Percentiles rank a stretch among this genome's conserved stretches.
Conservation (phyloP, 2,113 vertebrate genomes). For the Rattus rattus region DNA sequence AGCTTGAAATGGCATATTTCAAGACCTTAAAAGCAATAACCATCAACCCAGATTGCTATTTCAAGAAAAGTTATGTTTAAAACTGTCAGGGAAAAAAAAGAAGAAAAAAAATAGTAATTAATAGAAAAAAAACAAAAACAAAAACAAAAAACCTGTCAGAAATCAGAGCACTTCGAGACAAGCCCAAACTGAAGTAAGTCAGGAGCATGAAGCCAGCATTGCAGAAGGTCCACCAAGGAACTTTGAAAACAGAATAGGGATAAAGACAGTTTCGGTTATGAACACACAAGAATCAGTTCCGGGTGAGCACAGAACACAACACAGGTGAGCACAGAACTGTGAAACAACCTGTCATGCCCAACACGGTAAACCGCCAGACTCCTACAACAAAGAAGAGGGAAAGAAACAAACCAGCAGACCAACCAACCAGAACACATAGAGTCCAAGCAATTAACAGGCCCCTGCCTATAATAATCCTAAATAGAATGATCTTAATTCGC, state of each 20-base stretch:
- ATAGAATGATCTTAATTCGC: neutral
- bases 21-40: neutral
- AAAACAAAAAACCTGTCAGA: too few species aligned
- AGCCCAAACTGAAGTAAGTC: neutral
- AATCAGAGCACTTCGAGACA: neutral
- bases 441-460: neutral
- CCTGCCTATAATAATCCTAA: neutral
- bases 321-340: neutral
- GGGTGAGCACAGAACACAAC: too few species aligned
- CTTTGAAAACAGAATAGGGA: neutral
- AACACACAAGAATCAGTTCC: neutral
- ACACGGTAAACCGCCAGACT: neutral
- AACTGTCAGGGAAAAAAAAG: neutral
- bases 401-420: neutral
- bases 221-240: neutral
- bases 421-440: neutral
- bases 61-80: neutral
- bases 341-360: neutral
- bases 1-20: neutral
- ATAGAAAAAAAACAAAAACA: too few species aligned
- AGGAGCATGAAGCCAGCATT: neutral
- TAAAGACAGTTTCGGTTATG: neutral
- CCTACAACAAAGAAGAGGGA: too few species aligned
- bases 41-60: neutral
- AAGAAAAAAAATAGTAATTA: too few species aligned